Evolutionary conservation across 2,113 vertebrate species (phyloP).

Genomic region (Xenus cinereus): DNA sequence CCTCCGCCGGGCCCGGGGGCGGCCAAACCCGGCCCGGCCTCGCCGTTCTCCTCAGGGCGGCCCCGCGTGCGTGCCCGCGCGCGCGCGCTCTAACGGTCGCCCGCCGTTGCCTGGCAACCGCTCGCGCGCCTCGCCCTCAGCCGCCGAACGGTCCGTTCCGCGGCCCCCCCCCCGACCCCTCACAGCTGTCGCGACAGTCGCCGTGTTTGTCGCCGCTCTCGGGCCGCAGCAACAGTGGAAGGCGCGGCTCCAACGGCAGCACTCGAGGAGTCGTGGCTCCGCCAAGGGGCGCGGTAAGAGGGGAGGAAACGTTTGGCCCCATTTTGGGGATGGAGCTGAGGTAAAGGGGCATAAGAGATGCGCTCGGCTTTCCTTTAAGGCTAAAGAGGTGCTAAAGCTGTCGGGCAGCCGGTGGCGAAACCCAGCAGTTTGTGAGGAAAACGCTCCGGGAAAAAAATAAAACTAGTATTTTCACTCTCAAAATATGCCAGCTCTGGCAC

Average conservation of each 20-base stretch:
- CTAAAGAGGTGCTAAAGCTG: neutral
- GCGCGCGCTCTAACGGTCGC: neutral
- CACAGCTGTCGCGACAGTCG: neutral
- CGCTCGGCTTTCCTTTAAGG: neutral
- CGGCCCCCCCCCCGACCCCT: too few species aligned
- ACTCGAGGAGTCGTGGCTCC: accelerated
- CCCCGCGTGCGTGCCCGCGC: too few species aligned
- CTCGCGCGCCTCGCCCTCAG: neutral
- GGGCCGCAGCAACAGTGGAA: accelerated
- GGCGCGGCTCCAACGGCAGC: neutral
- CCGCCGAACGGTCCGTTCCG: too few species aligned
- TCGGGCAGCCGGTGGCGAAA: neutral
- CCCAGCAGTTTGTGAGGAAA: neutral
- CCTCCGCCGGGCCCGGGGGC: too few species aligned
- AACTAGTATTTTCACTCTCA: neutral
- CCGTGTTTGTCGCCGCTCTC: too few species aligned
- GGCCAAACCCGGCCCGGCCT: neutral
- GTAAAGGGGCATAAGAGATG: accelerated
- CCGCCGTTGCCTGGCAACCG: neutral
- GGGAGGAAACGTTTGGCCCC: neutral
- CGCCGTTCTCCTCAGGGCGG: accelerated
- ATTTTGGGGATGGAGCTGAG: neutral
- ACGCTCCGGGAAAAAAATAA: neutral
- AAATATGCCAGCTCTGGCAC: neutral
- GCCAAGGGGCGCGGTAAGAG: too few species aligned